Evolutionary conservation across 2,797 vertebrate species (phyloP), one percentile per base, ranked within the genome.

Genomic region (Cheirogaleus major): DNA sequence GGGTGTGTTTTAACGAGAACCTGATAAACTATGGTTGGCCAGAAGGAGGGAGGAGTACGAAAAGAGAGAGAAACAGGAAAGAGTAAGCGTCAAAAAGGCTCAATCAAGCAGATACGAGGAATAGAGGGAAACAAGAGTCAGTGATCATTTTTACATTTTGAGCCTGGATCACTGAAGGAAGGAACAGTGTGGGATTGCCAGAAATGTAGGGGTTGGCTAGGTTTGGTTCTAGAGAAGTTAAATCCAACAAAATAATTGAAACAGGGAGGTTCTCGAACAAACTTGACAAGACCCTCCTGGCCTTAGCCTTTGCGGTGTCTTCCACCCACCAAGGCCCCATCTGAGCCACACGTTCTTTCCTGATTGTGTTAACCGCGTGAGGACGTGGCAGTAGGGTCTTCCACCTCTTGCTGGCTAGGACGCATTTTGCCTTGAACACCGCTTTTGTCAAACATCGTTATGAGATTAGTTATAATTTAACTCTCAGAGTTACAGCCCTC

Each of bases 401-500:
- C 17, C 25, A 87, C 81, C 92, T 92, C 80, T 65, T 69, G 70
- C 73, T 94, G 76, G 82, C 55, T 73, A 80, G 38, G 65, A 92
- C 87, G n/a, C 35, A 90, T 72, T 88, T 92, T 89, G 61, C 18
- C 13, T 89, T 89, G 38, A 79, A 90, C 20, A 23, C 11, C 22
- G 76, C 22, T 70, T 94, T 80, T 87, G 59, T 93, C 70, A 69
- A 96, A 67, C 13, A 75, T 30, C 20, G 4, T 70, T 76, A 72
- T 35, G 85, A 91, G 25, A 81, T 95, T 61, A 81, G 59, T 90
- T 96, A 92, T 67, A 91, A 67, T 94, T 94, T 90, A 87, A 84
- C 86, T 82, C 17, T 93, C 57, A 43, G 80, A 80, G 17, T 70
- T 90, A 45, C 30, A 25, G 20, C 80, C 27, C 38, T 70, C 63